phyloP scores from a whole-genome alignment of 2,888 invertebrate species.

The Macrosiphum euphorbiae region DNA sequence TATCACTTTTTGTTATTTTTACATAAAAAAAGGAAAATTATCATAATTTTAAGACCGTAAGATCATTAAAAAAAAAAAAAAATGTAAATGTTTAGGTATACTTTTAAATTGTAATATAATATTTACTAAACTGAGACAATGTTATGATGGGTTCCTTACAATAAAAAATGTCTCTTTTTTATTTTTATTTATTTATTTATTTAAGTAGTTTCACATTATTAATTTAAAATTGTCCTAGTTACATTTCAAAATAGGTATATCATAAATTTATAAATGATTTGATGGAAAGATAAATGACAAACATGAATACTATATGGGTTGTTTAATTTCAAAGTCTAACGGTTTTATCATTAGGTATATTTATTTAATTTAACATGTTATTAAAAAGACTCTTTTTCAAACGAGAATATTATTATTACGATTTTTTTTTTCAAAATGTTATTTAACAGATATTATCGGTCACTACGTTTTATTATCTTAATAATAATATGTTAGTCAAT shows the following conservation, averaged over 20 bases:
- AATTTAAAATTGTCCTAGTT: not conserved
- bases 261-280: not conserved
- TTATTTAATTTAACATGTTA: not conserved
- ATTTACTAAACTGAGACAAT: not conserved
- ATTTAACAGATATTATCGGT: not conserved
- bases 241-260: not conserved
- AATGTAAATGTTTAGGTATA: not conserved
- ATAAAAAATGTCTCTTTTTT: not conserved
- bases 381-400: not conserved
- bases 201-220: not conserved
- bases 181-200: no score
- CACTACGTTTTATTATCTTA: not conserved
- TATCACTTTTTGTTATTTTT: no score
- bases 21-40: not conserved
- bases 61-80: not conserved
- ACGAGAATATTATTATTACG: not conserved
- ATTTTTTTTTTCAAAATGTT: not conserved
- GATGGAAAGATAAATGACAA: not conserved
- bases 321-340: no score
- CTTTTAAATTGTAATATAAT: not conserved
- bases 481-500: not conserved
- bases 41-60: not conserved
- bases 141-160: not conserved
- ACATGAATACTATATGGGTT: not conserved
- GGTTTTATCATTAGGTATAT: no score